phyloP scores from a whole-genome alignment of 2,113 vertebrate genomes.

The Scytalopus superciliaris region DNA sequence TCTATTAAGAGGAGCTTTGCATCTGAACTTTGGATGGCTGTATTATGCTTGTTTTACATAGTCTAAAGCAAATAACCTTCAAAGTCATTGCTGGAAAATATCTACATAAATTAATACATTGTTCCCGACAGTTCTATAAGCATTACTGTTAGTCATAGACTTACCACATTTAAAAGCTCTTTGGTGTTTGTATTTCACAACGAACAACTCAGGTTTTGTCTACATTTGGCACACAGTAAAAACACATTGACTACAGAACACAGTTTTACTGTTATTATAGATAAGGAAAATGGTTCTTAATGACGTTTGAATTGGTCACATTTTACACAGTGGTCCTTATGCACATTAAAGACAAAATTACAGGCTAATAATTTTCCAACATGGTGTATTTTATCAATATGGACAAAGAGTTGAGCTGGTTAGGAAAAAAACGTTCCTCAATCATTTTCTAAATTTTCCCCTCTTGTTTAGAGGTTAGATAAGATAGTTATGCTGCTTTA shows the following conservation, averaged over 20 bases:
- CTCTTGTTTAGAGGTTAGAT: neutral
- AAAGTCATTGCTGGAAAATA: conserved; percentile 15
- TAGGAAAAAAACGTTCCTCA: neutral
- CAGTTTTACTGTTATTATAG: neutral
- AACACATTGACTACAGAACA: neutral
- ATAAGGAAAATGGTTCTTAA: neutral
- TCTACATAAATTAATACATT: neutral
- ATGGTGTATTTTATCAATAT: neutral
- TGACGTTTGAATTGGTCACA: conserved; percentile 3
- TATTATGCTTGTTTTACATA: neutral
- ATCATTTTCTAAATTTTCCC: neutral
- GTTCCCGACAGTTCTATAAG: neutral
- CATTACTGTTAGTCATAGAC: neutral
- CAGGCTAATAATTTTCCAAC: neutral
- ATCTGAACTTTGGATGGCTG: neutral
- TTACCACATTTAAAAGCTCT: neutral
- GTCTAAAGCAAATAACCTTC: conserved; percentile 1
- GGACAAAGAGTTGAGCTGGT: neutral
- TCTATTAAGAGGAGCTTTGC: neutral
- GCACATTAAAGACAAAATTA: neutral
- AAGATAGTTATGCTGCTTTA: neutral
- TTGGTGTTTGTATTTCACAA: neutral
- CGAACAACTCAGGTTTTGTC: neutral
- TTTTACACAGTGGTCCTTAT: neutral
- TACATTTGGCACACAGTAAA: neutral